Base-by-base conservation (phyloP, 2,797 vertebrate genomes). In the Macropus fuliginosus region DNA sequence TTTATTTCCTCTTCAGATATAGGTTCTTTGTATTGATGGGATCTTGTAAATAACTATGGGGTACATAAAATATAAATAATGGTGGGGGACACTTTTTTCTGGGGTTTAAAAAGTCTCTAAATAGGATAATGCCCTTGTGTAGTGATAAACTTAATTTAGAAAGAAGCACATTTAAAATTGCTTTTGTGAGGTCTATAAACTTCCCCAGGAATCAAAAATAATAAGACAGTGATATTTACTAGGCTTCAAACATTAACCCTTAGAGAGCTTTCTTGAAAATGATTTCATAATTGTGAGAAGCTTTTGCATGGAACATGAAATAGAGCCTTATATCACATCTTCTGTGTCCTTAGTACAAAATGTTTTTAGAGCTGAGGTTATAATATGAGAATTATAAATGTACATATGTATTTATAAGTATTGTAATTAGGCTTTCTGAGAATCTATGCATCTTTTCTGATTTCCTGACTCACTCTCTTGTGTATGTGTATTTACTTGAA, bases 311-410 rank as follows among this genome's bases (percentile, higher is more conserved):
- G 90, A 95, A 91, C 5, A n/a, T 18, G 81, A 62, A 54, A 56
- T 14, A 92, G 13, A 90, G 2, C 2, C 24, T 96, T 57, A 28
- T 34, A n/a, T 29, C 52, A 66, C 54, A 66, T 28, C 34, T 90
- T 94, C 34, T 90, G 0, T 55, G 50, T 31, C 59, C 89, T 93
- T 46, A 93, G 50, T 74, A 92, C n/a, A 52, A 94, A 89, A 87
- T 74, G 54, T 12, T 55, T 93, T 87, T 91, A 9, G 31, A 93
- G 55, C 34, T 11, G 13, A 91, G 0, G 12, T 27, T 66, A 90
- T 50, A 87, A 90, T 50, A 56, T 55, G 46, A 96, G 55, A 89
- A 34, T 92, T 52, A 34, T 93, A 5, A 91, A 28, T 31, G 31
- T 52, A 55, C 54, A 14, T 55, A 16, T n/a, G 13, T n/a, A 27